These are phyloP conservation scores for Sceloporus undulatus DNA, from an alignment of 2,113 vertebrate species.

Conservation along the genomic window DNA sequence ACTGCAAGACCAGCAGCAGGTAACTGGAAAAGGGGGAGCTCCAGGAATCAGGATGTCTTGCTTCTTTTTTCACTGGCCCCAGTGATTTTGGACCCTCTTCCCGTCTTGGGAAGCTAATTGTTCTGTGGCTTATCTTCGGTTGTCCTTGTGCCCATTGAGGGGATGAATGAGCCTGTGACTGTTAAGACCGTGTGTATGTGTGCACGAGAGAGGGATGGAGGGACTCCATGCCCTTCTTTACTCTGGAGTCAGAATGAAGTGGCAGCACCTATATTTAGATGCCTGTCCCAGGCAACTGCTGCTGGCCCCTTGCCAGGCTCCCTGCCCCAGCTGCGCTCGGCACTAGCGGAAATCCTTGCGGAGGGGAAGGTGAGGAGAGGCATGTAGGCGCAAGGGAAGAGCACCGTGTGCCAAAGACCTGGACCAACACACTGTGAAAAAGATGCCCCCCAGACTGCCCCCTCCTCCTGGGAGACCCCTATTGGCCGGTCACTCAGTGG, in stretches of 20 bases:
- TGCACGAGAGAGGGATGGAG: neutral
- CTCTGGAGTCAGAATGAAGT: neutral
- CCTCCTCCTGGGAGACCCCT: neutral
- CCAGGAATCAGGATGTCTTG: too few relatives aligned
- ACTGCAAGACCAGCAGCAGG: too few relatives aligned
- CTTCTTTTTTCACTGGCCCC: too few relatives aligned
- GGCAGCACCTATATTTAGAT: constrained; percentile 19
- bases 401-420: fast-evolving
- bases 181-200: too few relatives aligned
- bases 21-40: too few relatives aligned
- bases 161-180: neutral
- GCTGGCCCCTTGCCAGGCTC: constrained; percentile 1
- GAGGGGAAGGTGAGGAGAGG: neutral
- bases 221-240: neutral
- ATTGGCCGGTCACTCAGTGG: too few relatives aligned
- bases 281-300: neutral
- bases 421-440: fast-evolving
- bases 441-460: neutral
- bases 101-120: too few relatives aligned
- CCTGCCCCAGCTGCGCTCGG: neutral
- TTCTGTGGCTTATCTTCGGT: too few relatives aligned
- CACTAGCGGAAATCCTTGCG: neutral
- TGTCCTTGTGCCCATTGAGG: too few relatives aligned
- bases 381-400: neutral
- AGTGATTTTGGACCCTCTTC: too few relatives aligned